Percentiles rank a stretch among this genome's conserved stretches.
Evolutionary conservation across 2,888 invertebrate species (phyloP).

Genomic region (Euplexia lucipara): DNA sequence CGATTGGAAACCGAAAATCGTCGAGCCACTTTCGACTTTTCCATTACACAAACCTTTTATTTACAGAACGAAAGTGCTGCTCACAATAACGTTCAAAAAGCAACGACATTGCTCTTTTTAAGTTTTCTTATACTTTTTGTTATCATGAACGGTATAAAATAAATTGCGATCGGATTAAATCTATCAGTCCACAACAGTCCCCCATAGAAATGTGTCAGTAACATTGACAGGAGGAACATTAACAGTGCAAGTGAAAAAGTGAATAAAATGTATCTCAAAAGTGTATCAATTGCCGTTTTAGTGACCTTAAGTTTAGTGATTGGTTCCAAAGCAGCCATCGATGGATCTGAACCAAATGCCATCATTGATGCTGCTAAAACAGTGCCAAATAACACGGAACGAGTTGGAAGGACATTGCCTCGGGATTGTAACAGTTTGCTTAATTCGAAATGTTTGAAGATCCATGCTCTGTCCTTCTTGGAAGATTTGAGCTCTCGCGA

Average conservation of each 20-base stretch:
- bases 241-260: conserved; percentile 72
- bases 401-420: conserved; percentile 81
- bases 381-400: conserved; percentile 69
- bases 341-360: conserved; percentile 75
- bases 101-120: conserved; percentile 75
- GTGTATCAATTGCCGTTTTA: conserved; percentile 70
- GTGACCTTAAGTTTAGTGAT: conserved; percentile 74
- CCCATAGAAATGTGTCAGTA: conserved; percentile 77
- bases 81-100: conserved; percentile 76
- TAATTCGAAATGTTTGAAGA: conserved; percentile 94
- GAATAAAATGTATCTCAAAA: conserved; percentile 77
- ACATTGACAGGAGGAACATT: conserved; percentile 58
- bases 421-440: conserved; percentile 84
- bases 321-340: conserved; percentile 74
- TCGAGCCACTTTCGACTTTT: conserved; percentile 74
- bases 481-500: conserved; percentile 94
- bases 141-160: conserved; percentile 81
- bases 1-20: conserved; percentile 65
- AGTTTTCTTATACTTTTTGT: conserved; percentile 78
- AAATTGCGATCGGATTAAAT: conserved; percentile 72
- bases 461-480: conserved; percentile 94
- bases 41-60: conserved; percentile 68
- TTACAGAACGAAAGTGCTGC: conserved; percentile 80
- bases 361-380: conserved; percentile 69
- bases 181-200: conserved; percentile 78